Base-by-base conservation (phyloP, 2,113 vertebrate genomes). In the Genyomyrus donnyi region DNA sequence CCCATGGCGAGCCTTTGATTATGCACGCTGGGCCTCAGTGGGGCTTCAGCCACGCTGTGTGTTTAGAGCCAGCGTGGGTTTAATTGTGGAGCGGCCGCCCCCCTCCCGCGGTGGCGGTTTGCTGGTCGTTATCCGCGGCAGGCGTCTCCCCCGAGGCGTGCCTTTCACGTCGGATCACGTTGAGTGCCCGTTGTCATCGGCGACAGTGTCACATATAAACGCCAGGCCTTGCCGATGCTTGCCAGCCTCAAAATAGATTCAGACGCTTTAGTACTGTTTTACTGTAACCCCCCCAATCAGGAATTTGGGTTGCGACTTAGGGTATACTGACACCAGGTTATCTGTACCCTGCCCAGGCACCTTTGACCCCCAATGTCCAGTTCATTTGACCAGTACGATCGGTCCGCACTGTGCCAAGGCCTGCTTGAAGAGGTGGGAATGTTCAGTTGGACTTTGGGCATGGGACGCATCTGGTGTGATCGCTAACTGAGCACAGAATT, bases 1-100 rank as follows among this genome's bases (percentile, higher is more conserved):
- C 89, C 53, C 89, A 58, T 85, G 80, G 77, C 19, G 80, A 6
- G 93, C 92, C 93, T 92, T 91, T 94, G 94, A 94, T 94, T 95
- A 94, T 91, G 91, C 92, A 85, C 13, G 89, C 89, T 85, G 89
- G 27, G 89, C 21, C 77, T 89, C 74, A 17, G 56, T 85, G 89
- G 77, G 89, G 35, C 74, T 58, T 62, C 83, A 24, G 9, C 77
- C 93, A 92, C 89, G 91, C 93, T 93, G 94, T 92, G 94, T 91
- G 93, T 89, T 92, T 93, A 91, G 93, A 93, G 92, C 95, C 93
- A 95, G 94, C 94, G 94, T 93, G 93, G 93, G 93, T 95, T 93
- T 93, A 94, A 95, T 93, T 94, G 95, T 92, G 85, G 50, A 9
- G 89, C 91, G 86, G 91, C 91, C 35, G 52, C 35, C 89, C 52